Percentiles rank a stretch among this genome's conserved stretches.
phyloP scores from a whole-genome alignment of 2,888 invertebrate genomes.

The Lamellibrachia columna region DNA sequence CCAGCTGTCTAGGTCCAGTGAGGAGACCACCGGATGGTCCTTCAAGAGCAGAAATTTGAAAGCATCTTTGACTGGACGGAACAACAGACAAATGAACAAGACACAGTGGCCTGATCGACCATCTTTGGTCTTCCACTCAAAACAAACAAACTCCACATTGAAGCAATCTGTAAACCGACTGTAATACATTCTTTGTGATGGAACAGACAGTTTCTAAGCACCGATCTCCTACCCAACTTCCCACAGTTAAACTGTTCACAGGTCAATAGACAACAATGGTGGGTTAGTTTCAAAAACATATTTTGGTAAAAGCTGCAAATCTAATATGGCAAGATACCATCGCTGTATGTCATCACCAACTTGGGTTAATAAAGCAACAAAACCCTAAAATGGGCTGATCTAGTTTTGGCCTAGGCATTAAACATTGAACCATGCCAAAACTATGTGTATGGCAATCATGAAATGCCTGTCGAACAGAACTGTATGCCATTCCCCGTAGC shows the following conservation, averaged over 20 bases:
- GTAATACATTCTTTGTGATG: background rate
- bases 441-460: background rate
- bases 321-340: conserved; percentile 4
- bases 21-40: background rate
- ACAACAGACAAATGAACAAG: background rate
- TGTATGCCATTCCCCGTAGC: background rate
- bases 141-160: background rate
- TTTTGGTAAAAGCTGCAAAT: background rate
- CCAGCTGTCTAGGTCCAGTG: background rate
- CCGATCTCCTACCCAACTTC: background rate
- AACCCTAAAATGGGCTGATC: background rate
- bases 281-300: background rate
- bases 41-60: background rate
- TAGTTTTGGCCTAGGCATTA: conserved; percentile 11
- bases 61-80: background rate
- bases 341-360: background rate
- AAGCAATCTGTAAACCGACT: background rate
- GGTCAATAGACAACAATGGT: background rate
- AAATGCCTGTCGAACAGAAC: background rate
- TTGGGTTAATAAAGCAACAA: background rate
- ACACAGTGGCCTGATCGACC: background rate
- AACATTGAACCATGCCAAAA: background rate
- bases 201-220: background rate
- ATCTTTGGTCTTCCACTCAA: background rate
- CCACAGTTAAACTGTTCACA: background rate